Base-by-base conservation (phyloP, 1,140 invertebrate species). In the Lordiphosa stackelbergi region DNA sequence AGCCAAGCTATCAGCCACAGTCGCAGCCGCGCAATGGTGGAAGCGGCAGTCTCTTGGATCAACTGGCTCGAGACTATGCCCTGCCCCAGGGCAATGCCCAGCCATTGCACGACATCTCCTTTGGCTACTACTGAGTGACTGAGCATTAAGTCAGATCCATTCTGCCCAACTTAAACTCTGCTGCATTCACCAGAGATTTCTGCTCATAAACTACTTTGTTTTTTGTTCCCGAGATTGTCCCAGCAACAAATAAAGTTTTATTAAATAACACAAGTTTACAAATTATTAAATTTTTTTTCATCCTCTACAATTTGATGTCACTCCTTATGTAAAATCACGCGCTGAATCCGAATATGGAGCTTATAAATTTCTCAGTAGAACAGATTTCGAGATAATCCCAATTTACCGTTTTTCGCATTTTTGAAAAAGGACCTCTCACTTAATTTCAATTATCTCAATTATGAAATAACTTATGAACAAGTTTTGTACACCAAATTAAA, bases 1-100 rank as follows among this genome's bases (percentile, higher is more conserved):
- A 63, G 57, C 77, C 85, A n/a, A 73, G 73, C 22, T 89, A 84
- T 66, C 85, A 88, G 43, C 79, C 75, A 5, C 88, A 88, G 37
- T 86, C 12, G 62, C 89, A 71, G 85, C 88, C 69, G 53, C 85
- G 88, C 75, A 69, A 72, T 28, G 85, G 88, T 83, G 73, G 77
- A 24, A 87, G 87, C 22, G 91, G 91, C 37, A 92, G 93, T n/a
- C 91, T 95, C 78, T 88, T 95, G 11, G 94, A 95, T 73, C 93
- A 95, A 73, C 89, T 95, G n/a, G 92, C 93, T 12, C 91, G 93
- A 73, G 93, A 95, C 66, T 95, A 94, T 74, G 92, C 94, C 9
- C 86, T 95, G 12, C 94, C 94, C 0, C 89, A 92, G 70, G 91
- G 91, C 36, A 90, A 89, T 7, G 90, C 93, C 8, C 89, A 92